These are phyloP conservation scores for Drosophila truncata DNA, from an alignment of 1,140 invertebrate genomes.

Conservation along the genomic window DNA sequence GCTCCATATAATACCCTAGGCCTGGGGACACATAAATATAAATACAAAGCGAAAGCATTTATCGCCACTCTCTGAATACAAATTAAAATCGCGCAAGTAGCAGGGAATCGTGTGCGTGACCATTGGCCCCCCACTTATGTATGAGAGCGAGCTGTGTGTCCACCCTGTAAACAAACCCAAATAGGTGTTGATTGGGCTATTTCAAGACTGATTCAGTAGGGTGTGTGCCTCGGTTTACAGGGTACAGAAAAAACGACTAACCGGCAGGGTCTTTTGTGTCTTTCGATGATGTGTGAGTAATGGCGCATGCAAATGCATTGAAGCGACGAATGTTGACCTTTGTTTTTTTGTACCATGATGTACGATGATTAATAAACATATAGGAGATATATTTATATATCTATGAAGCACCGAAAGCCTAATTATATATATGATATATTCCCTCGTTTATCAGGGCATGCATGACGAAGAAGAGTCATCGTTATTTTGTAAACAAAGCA, in stretches of 20 bases:
- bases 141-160: neutral
- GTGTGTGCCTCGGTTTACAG: neutral
- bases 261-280: constrained; percentile 19
- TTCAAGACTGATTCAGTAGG: neutral
- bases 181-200: neutral
- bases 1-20: constrained; percentile 16
- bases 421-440: constrained; percentile 28
- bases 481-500: constrained; percentile 20
- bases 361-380: constrained; percentile 13
- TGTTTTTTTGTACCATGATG: constrained; percentile 38
- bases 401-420: neutral
- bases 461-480: neutral
- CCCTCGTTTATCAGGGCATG: constrained; percentile 15
- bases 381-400: neutral
- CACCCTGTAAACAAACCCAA: constrained; percentile 1
- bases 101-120: constrained; percentile 39
- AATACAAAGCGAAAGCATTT: constrained; percentile 31
- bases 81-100: constrained; percentile 20
- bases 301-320: constrained; percentile 60
- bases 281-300: constrained; percentile 54
- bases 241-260: constrained; percentile 18
- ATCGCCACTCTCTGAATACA: constrained; percentile 21
- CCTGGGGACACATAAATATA: constrained; percentile 17
- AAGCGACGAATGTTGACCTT: constrained; percentile 62
- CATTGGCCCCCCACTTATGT: constrained; percentile 37